Percentiles rank a stretch among this genome's conserved stretches.
Evolutionary conservation across 2,113 vertebrate genomes (phyloP).

Genomic region (Cichladusa arquata): DNA sequence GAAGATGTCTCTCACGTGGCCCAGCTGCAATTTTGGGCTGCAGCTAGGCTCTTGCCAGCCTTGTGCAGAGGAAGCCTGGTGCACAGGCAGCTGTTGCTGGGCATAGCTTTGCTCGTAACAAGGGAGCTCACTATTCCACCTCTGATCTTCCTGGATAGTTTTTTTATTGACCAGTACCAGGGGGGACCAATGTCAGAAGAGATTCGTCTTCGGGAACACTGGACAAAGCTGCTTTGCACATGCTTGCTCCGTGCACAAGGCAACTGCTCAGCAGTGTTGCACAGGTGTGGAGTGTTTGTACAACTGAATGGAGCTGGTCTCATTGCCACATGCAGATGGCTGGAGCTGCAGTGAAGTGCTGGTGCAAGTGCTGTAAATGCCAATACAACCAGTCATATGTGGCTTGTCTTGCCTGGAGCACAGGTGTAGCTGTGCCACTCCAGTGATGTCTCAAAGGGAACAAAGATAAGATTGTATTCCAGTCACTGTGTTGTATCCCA

Average conservation of each 20-base stretch:
- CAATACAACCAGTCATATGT: not conserved
- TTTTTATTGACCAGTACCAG: not conserved
- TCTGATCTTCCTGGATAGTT: not conserved
- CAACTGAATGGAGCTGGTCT: not conserved
- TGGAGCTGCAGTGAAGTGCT: not conserved
- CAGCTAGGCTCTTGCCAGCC: not conserved
- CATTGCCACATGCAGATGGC: not conserved
- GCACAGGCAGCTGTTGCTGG: not conserved
- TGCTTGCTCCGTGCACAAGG: not conserved
- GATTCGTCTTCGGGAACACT: rapidly evolving
- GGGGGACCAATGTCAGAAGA: not conserved
- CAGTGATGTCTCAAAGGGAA: not conserved
- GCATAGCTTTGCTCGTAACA: not conserved
- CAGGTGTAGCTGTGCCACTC: not conserved
- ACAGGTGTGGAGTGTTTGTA: not conserved
- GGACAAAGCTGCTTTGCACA: not conserved
- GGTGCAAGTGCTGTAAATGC: not conserved
- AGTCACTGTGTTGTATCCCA: not conserved
- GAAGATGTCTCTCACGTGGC: rapidly evolving
- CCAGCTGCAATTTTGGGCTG: not conserved
- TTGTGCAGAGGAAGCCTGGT: not conserved
- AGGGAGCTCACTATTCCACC: not conserved
- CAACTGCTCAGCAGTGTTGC: not conserved
- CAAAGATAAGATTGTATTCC: not conserved
- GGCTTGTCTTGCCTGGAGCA: not conserved